These are phyloP conservation scores for zebrafish (Danio rerio) DNA, from an alignment of 2,113 vertebrate genomes.

Conservation along the genomic window DNA sequence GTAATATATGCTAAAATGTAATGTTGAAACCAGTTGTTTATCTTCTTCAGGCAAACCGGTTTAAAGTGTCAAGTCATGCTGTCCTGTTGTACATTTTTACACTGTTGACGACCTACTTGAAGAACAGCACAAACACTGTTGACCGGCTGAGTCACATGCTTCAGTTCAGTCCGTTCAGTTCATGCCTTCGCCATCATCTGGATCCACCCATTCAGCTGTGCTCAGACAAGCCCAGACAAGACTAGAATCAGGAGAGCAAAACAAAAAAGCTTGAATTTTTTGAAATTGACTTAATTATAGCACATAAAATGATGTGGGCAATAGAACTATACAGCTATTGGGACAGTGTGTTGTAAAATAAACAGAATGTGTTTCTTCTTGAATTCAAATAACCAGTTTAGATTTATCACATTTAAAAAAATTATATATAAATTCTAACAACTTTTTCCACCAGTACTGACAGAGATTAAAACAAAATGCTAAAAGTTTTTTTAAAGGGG, in stretches of 20 bases:
- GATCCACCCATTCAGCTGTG: background rate
- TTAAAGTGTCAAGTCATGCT: background rate
- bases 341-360: background rate
- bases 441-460: background rate
- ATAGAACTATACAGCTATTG: background rate
- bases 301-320: background rate
- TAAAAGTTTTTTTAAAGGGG: background rate
- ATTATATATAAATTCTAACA: too few relatives aligned
- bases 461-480: constrained; percentile 7
- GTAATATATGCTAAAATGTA: background rate
- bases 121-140: background rate
- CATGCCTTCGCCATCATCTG: background rate
- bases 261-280: background rate
- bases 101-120: background rate
- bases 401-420: too few relatives aligned
- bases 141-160: constrained; percentile 29
- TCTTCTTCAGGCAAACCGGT: background rate
- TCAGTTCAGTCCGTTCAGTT: background rate
- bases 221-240: constrained; percentile 32
- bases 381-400: background rate
- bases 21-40: background rate
- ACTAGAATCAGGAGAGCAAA: background rate
- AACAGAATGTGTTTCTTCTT: background rate
- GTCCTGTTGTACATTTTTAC: background rate
- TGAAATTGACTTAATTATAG: background rate